phyloP scores from a whole-genome alignment of 2,888 invertebrate genomes.

The Drosophila crucigera region DNA sequence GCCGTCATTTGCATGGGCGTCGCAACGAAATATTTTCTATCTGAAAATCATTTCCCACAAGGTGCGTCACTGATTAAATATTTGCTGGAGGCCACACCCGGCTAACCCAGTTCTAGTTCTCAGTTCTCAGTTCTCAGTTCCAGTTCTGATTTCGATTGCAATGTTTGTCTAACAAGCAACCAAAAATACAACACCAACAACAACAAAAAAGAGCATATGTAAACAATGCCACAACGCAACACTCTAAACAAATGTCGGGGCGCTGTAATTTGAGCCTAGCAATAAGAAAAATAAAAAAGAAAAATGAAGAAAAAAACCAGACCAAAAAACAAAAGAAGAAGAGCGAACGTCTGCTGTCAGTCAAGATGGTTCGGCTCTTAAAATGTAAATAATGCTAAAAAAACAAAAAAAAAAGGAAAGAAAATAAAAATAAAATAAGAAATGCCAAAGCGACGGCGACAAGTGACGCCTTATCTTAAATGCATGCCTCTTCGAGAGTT shows the following conservation, averaged over 20 bases:
- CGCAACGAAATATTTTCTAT: conserved; percentile 2
- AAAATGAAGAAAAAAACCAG: background rate
- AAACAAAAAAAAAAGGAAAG: conserved; percentile 3
- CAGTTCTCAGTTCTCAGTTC: conserved; percentile 55
- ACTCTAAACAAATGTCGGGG: conserved; percentile 54
- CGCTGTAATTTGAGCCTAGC: conserved; percentile 61
- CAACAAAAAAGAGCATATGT: conserved; percentile 34
- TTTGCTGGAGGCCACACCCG: conserved; percentile 65
- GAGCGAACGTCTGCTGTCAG: conserved; percentile 50
- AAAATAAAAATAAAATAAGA: conserved; percentile 37
- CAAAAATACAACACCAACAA: conserved; percentile 12
- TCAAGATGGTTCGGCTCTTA: conserved; percentile 57
- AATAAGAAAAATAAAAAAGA: conserved; percentile 17
- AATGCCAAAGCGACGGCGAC: conserved; percentile 60
- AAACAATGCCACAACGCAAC: conserved; percentile 53
- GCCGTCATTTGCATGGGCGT: conserved; percentile 59
- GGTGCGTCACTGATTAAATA: conserved; percentile 78
- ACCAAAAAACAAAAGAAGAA: conserved; percentile 17
- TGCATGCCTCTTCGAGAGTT: conserved; percentile 64
- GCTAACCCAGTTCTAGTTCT: conserved; percentile 72
- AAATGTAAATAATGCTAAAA: conserved; percentile 79
- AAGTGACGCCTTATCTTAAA: conserved; percentile 80
- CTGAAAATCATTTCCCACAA: conserved; percentile 69
- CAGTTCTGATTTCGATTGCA: conserved; percentile 69
- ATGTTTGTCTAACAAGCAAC: conserved; percentile 54